A percentile compares a stretch with the other conserved stretches of the same genome.
Conservation (phyloP, 2,797 vertebrate genomes). For the Erpetoichthys calabaricus region DNA sequence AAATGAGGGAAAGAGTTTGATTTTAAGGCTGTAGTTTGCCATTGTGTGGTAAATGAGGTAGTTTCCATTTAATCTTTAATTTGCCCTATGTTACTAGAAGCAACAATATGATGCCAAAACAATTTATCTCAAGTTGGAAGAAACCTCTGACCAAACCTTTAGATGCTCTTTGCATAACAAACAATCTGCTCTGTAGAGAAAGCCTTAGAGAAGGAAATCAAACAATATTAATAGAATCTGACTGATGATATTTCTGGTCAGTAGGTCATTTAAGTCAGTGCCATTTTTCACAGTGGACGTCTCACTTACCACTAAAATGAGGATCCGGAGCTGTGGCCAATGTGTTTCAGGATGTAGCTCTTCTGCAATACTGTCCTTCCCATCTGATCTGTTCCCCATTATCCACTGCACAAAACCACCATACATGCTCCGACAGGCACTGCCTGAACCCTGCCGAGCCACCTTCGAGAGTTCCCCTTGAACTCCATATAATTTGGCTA, state of each 20-base stretch:
- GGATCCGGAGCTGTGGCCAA: constrained; percentile 77
- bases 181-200: no score
- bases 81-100: no score
- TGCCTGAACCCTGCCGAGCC: constrained; percentile 81
- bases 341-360: constrained; percentile 75
- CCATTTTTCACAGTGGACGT: no score
- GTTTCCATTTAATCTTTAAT: no score
- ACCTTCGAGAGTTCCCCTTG: constrained; percentile 76
- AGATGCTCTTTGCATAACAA: no score
- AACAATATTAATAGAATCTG: background rate
- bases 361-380: constrained; percentile 76
- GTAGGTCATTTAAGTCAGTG: background rate
- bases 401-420: constrained; percentile 91
- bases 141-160: no score
- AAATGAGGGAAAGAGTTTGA: no score
- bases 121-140: no score
- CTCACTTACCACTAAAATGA: constrained; percentile 83
- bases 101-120: no score
- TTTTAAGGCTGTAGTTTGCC: no score
- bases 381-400: constrained; percentile 61
- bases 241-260: background rate
- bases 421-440: constrained; percentile 80
- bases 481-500: constrained; percentile 65
- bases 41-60: no score
- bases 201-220: background rate